phyloP scores from a whole-genome alignment of 1,140 invertebrate species.

The Drosophila parvula region DNA sequence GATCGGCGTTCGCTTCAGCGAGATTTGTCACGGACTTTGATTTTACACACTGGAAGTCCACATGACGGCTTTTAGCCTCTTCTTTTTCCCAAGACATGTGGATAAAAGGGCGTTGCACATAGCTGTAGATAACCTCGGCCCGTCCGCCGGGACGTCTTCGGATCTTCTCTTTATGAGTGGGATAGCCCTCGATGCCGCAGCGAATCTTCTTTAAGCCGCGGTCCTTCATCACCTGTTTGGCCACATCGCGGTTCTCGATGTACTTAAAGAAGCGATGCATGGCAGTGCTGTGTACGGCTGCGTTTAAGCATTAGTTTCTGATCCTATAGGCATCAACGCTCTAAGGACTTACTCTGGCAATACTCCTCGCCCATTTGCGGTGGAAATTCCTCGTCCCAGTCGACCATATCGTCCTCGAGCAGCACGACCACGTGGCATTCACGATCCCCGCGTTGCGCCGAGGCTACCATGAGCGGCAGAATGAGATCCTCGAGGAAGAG shows the following conservation, averaged over 20 bases:
- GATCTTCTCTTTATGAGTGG: constrained; percentile 99
- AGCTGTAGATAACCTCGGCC: constrained; percentile 98
- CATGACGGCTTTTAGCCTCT: constrained; percentile 99
- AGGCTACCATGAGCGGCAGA: constrained; percentile 97
- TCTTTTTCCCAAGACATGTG: constrained; percentile 99
- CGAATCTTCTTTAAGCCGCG: constrained; percentile 99
- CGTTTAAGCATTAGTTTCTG: background rate
- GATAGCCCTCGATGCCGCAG: constrained; percentile 99
- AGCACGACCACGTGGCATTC: constrained; percentile 98
- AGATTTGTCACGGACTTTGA: constrained; percentile 97
- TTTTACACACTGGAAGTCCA: constrained; percentile 99
- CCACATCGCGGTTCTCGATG: constrained; percentile 99
- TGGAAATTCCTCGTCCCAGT: constrained; percentile 99
- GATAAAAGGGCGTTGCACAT: constrained; percentile 99
- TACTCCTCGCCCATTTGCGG: constrained; percentile 99
- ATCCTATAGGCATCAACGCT: background rate
- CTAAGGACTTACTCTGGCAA: constrained; percentile 91
- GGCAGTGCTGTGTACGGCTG: constrained; percentile 94
- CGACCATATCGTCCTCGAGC: constrained; percentile 97
- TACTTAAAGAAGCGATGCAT: constrained; percentile 99
- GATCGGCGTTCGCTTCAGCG: constrained; percentile 95
- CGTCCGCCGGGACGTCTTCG: constrained; percentile 95
- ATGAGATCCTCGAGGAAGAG: constrained; percentile 97
- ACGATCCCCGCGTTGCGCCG: constrained; percentile 94
- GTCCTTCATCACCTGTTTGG: constrained; percentile 99